Evolutionary conservation across 2,797 vertebrate species (phyloP).

Genomic region (Brotula barbata): DNA sequence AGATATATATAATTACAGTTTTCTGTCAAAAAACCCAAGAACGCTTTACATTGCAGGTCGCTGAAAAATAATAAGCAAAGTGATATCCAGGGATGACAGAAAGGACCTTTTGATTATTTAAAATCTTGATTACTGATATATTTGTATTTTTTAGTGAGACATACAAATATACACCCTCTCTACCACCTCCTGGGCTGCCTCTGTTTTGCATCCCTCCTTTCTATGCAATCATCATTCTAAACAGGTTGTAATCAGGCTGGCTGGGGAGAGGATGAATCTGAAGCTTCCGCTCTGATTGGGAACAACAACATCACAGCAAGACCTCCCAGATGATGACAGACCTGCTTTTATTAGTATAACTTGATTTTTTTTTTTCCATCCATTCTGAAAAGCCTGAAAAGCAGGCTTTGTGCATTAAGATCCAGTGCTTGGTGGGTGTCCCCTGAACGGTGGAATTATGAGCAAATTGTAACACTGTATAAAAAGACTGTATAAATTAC

Average conservation of each 20-base stretch:
- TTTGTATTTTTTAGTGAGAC: too few relatives aligned
- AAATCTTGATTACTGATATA: too few relatives aligned
- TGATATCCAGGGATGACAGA: too few relatives aligned
- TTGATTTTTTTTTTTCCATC: slow-evolving; percentile 12
- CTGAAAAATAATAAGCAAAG: too few relatives aligned
- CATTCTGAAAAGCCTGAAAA: too few relatives aligned
- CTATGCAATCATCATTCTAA: slow-evolving; percentile 56
- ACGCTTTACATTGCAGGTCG: too few relatives aligned
- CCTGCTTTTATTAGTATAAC: slow-evolving; percentile 17
- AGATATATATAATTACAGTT: too few relatives aligned
- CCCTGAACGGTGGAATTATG: neutral
- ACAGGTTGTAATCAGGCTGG: slow-evolving; percentile 60
- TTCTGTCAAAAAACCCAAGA: too few relatives aligned
- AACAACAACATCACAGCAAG: slow-evolving; percentile 38
- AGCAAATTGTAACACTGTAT: neutral
- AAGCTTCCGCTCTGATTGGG: slow-evolving; percentile 57
- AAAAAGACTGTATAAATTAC: neutral
- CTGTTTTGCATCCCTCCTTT: slow-evolving; percentile 30
- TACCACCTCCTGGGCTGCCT: slow-evolving; percentile 3
- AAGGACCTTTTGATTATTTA: too few relatives aligned
- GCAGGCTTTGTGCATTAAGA: too few relatives aligned
- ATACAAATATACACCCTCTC: neutral
- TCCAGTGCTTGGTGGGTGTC: too few relatives aligned
- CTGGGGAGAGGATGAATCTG: slow-evolving; percentile 31
- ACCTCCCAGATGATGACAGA: slow-evolving; percentile 29